A percentile compares a stretch with the other conserved stretches of the same genome.
Evolutionary conservation across 2,888 invertebrate genomes (phyloP).

Genomic region (Oscheius sp.): DNA sequence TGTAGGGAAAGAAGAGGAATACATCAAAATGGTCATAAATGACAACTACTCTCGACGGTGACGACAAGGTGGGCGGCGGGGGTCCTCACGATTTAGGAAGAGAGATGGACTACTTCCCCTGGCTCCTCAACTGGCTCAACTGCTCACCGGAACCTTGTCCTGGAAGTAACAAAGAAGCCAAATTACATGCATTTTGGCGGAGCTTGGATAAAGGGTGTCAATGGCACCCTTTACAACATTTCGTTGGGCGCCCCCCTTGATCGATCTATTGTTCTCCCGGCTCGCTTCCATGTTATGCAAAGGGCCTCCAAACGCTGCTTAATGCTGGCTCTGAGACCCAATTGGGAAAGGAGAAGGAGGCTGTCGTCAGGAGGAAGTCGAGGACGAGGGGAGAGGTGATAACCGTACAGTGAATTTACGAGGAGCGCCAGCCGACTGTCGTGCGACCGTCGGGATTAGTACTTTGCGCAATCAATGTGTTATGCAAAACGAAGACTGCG

Average conservation of each 20-base stretch:
- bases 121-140: not conserved
- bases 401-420: conserved; percentile 13
- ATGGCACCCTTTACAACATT: conserved; percentile 40
- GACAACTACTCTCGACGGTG: no score
- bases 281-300: conserved; percentile 24
- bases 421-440: conserved; percentile 8
- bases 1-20: no score
- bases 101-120: not conserved
- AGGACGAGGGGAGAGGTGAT: not conserved
- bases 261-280: conserved; percentile 39
- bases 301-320: conserved; percentile 6
- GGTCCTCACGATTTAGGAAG: not conserved
- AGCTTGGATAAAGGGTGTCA: conserved; percentile 35
- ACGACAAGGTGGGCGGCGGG: not conserved
- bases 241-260: conserved; percentile 34
- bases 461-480: conserved; percentile 33
- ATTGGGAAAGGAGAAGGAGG: not conserved
- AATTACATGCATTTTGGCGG: conserved; percentile 31
- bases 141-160: not conserved
- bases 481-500: conserved; percentile 13
- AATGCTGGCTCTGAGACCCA: not conserved
- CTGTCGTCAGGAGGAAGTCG: not conserved
- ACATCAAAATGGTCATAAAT: no score
- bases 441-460: conserved; percentile 24
- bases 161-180: conserved; percentile 3